Base-by-base conservation (phyloP, 2,888 invertebrate genomes). In the Cataglyphis livida region DNA sequence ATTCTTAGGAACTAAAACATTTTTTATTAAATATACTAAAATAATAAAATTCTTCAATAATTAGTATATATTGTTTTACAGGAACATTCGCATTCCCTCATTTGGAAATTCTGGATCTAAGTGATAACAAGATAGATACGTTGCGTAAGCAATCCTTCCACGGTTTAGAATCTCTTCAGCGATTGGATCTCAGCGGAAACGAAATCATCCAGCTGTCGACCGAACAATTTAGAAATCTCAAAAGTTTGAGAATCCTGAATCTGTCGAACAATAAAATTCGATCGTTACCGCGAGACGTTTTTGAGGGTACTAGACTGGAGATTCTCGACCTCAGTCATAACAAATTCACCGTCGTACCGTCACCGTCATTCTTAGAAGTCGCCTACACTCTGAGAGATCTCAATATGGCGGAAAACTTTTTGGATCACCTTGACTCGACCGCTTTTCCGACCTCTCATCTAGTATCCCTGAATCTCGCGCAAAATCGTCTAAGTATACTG, bases 351-450 rank as follows among this genome's bases (percentile, higher is more conserved):
- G 96, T 97, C n/a, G 97, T 98, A 93, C 98, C 98, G 0, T 97
- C 97, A 44, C 96, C 96, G 35, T 97, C 97, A 28, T 96, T 98
- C 84, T 96, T 97, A 0, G 97, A 97, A 93, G 96, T 98, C 32
- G 98, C 98, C 5, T 96, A 97, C 91, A 98, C 98, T 0, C 94
- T 98, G 84, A 95, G 98, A 73, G 96, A 97, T 93, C 96, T 98
- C 0, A 97, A 98, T 92, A 95, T 98, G 92, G 96, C 97, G 0
- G 96, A 96, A 87, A 98, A 98, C 94, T 96, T 96, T 87, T 96
- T 98, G 87, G 98, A 98, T 93, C 98, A 98, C 93, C 95, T 98
- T 89, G 98, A 98, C 94, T 97, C 97, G 89, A 98, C 97, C 85
- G 98, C 98, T 95, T 98, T 98, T 93, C 97, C 98, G 61, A 97